Evolutionary conservation across 2,797 vertebrate species (phyloP).

Genomic region (Thalassophryne amazonica): DNA sequence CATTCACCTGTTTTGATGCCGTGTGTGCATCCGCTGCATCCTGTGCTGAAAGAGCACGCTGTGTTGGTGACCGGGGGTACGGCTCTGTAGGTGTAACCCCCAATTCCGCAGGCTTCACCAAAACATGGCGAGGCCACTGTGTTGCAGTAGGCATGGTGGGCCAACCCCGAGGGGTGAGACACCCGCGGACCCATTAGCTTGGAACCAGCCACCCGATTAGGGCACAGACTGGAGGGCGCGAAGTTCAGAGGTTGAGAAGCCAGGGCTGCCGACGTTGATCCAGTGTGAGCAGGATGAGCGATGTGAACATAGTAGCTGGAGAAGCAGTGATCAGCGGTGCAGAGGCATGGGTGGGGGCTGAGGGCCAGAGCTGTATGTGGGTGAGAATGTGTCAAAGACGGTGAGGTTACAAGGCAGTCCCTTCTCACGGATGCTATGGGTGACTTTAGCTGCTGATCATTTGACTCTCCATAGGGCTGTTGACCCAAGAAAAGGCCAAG

Average conservation of each 20-base stretch:
- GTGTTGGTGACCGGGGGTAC: constrained; percentile 84
- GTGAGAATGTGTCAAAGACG: constrained; percentile 79
- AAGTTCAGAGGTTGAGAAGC: constrained; percentile 79
- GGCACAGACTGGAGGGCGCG: constrained; percentile 73
- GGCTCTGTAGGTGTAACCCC: constrained; percentile 84
- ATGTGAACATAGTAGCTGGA: constrained; percentile 83
- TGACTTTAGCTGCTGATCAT: constrained; percentile 73
- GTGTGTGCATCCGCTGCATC: constrained; percentile 85
- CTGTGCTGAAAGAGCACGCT: constrained; percentile 78
- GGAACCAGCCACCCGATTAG: constrained; percentile 63
- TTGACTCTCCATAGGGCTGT: constrained; percentile 84
- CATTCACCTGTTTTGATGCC: constrained; percentile 92
- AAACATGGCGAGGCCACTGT: constrained; percentile 84
- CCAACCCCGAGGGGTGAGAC: constrained; percentile 78
- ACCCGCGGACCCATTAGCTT: constrained; percentile 78
- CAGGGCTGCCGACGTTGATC: constrained; percentile 69
- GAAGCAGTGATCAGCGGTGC: constrained; percentile 78
- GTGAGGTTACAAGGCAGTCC: constrained; percentile 85
- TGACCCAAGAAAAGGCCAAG: constrained; percentile 91
- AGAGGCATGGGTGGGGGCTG: constrained; percentile 79
- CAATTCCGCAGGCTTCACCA: constrained; percentile 80
- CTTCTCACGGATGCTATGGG: constrained; percentile 85
- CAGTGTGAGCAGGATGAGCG: constrained; percentile 73
- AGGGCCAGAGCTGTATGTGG: constrained; percentile 72
- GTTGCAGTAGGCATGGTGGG: constrained; percentile 87